phyloP scores from a whole-genome alignment of 2,113 vertebrate species.

The Psilopsiagon aymara region DNA sequence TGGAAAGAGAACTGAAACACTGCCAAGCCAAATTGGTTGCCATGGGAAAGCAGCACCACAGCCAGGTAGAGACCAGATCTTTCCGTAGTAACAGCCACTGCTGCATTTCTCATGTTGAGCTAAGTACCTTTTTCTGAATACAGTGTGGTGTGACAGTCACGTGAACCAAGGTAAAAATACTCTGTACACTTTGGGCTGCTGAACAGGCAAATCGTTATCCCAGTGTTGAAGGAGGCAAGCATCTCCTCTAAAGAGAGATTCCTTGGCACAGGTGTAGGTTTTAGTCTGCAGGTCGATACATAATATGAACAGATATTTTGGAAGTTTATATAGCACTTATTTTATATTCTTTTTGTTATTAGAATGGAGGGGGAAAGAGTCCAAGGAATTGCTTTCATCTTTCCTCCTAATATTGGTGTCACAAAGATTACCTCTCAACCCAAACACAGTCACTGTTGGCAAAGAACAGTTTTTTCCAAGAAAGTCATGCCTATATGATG shows the following conservation, averaged over 20 bases:
- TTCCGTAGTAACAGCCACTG: neutral
- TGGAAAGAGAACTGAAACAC: slow-evolving; percentile 74
- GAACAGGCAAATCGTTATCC: neutral
- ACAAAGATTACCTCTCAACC: neutral
- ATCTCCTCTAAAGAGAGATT: neutral
- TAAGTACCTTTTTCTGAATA: neutral
- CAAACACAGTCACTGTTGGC: neutral
- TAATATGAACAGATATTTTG: neutral
- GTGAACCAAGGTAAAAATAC: neutral
- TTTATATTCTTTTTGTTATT: neutral
- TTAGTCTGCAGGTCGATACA: neutral
- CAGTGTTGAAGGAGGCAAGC: neutral
- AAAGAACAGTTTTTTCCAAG: neutral
- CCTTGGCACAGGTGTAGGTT: neutral
- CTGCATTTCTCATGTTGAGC: neutral
- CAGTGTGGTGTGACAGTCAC: neutral
- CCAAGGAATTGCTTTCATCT: neutral
- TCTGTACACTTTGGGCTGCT: neutral
- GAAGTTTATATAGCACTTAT: neutral
- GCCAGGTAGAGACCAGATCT: slow-evolving; percentile 57
- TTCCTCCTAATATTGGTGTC: neutral
- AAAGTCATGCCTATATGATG: neutral
- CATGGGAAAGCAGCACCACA: slow-evolving; percentile 48
- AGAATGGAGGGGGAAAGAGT: neutral
- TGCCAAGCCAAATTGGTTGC: slow-evolving; percentile 60